phyloP scores from a whole-genome alignment of 1,140 invertebrate genomes.

The Drosophila parabipectinata region DNA sequence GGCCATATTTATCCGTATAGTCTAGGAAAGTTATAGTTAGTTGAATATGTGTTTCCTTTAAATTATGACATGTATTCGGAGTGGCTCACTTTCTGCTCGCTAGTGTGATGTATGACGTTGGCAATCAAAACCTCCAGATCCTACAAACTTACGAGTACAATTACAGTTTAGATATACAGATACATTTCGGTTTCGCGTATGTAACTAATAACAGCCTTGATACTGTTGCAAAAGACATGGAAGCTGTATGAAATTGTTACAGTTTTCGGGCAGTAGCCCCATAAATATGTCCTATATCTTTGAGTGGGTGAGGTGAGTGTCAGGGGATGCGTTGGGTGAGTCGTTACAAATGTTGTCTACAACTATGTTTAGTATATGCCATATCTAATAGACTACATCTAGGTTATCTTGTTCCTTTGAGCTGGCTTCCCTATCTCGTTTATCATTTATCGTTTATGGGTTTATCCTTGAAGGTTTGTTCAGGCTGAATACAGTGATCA shows the following conservation, averaged over 20 bases:
- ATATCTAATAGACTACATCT: slow-evolving; percentile 57
- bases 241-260: slow-evolving; percentile 80
- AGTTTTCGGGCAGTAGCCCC: slow-evolving; percentile 41
- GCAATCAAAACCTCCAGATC: slow-evolving; percentile 31
- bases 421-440: slow-evolving; percentile 44
- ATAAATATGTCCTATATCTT: slow-evolving; percentile 30
- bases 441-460: background rate
- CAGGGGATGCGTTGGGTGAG: slow-evolving; percentile 42
- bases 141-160: slow-evolving; percentile 39
- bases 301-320: slow-evolving; percentile 12
- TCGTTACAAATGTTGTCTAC: slow-evolving; percentile 41
- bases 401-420: slow-evolving; percentile 65
- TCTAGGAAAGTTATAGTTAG: slow-evolving; percentile 55
- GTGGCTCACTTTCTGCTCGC: background rate
- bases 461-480: slow-evolving; percentile 27
- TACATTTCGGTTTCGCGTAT: slow-evolving; percentile 61
- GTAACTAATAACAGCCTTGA: slow-evolving; percentile 79
- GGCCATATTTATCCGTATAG: slow-evolving; percentile 57
- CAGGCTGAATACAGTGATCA: slow-evolving; percentile 36
- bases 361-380: slow-evolving; percentile 44
- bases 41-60: slow-evolving; percentile 60
- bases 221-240: slow-evolving; percentile 81
- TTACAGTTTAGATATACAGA: slow-evolving; percentile 50
- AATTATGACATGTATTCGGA: slow-evolving; percentile 64
- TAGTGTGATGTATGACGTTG: slow-evolving; percentile 38